Evolutionary conservation across 2,113 vertebrate genomes (phyloP), one percentile per base, ranked within the genome.

Genomic region (Syrrhaptes paradoxus): DNA sequence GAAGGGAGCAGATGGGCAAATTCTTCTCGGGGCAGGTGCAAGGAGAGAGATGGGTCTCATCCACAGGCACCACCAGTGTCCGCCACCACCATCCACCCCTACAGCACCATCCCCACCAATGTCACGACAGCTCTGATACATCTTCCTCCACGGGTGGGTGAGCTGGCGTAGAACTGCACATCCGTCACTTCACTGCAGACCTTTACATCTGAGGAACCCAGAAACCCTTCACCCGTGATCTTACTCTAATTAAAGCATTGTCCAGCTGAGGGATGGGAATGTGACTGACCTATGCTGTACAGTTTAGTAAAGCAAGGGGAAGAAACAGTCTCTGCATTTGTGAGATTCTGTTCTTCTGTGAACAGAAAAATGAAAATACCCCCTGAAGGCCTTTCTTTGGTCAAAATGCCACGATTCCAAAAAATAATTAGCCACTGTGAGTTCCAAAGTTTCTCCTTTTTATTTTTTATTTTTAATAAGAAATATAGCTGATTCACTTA

Each of bases 181-280:
- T 38, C 43, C 0, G 0, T 36, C 4, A 1, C 54, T 68, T 79
- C 4, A 4, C 32, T 7, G 5, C 18, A 73, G 36, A 84, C 7
- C 14, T 17, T 67, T 28, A 24, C 0, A 0, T 8, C 41, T 16
- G 46, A 66, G 65, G 46, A 85, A 24, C 11, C 3, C 46, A 66
- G 49, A 88, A 79, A 57, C 4, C 9, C 41, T 63, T 25, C 4
- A 49, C 4, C 58, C 54, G 21, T 31, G 32, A 36, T 84, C 72
- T 78, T 86, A n/a, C 26, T 76, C 52, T 62, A 74, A 45, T 49
- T 32, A 36, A 63, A 29, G 29, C 18, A 79, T 63, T 46, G 32
- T 49, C 54, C 46, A 14, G 4, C 13, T 38, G 22, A 38, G 29
- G 29, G 8, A 49, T 77, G 38, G 5, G 12, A 73, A 34, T 13